Conservation (phyloP, 2,113 vertebrate species). For the Lynx canadensis region DNA sequence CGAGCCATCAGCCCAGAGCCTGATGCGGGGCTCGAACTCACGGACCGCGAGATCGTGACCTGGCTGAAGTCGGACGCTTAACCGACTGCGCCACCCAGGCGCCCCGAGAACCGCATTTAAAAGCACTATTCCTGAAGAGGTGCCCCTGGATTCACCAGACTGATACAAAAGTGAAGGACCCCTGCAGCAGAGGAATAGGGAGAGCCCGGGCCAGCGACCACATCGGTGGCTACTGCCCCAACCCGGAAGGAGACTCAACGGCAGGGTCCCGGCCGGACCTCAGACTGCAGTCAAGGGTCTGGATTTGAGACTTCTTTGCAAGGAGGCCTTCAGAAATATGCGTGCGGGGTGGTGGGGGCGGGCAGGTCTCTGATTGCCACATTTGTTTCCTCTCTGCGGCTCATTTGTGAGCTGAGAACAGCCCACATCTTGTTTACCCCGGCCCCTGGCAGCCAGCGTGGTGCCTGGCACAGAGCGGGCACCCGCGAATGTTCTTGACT, state of each 20-base stretch:
- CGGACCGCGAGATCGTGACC: too few species aligned
- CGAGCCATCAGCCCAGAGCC: too few species aligned
- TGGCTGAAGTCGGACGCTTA: too few species aligned
- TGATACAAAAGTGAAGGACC: background rate
- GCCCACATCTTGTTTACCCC: slow-evolving; percentile 66
- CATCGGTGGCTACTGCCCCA: rapidly evolving
- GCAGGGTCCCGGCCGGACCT: background rate
- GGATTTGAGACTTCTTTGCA: background rate
- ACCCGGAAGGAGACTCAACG: background rate
- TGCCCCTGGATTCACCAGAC: background rate
- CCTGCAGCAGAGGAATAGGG: background rate
- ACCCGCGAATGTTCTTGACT: slow-evolving; percentile 51
- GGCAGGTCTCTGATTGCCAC: background rate
- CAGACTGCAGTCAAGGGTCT: background rate
- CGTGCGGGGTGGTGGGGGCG: rapidly evolving
- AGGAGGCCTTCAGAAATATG: background rate
- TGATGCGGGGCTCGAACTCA: too few species aligned
- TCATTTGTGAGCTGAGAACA: slow-evolving; percentile 45
- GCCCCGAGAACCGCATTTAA: background rate
- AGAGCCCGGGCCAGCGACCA: background rate
- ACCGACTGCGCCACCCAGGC: too few species aligned
- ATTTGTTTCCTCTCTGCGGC: slow-evolving; percentile 29
- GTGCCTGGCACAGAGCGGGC: slow-evolving; percentile 59
- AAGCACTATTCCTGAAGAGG: background rate
- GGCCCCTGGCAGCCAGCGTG: slow-evolving; percentile 61